Conservation (phyloP, 2,797 vertebrate species). For the Falco naumanni region DNA sequence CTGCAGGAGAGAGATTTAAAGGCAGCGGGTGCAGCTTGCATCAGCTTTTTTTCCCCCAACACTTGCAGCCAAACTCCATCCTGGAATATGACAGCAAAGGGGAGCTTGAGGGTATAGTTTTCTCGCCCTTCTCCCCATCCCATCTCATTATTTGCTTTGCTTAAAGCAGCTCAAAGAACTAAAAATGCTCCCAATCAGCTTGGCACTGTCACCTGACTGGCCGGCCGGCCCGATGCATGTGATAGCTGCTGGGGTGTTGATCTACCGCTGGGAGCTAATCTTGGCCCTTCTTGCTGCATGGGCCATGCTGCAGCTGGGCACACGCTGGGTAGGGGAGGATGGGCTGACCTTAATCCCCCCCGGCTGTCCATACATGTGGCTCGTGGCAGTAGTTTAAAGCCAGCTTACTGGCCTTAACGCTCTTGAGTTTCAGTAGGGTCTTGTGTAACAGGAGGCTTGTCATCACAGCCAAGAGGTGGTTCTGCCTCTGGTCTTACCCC, state of each 20-base stretch:
- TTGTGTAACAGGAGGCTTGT: conserved; percentile 29
- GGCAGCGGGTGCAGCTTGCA: neutral
- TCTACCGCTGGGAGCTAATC: conserved; percentile 18
- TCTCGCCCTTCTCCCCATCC: conserved; percentile 2
- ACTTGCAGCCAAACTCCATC: neutral
- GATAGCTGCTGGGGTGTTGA: neutral
- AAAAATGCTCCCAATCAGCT: conserved; percentile 45
- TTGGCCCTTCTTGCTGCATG: neutral
- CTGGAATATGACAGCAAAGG: neutral
- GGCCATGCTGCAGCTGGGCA: neutral
- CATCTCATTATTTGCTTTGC: conserved; percentile 59
- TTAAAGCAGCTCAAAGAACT: conserved; percentile 55
- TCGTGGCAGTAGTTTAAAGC: neutral
- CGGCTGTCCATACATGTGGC: neutral
- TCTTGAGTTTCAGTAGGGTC: neutral
- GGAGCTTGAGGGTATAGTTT: conserved; percentile 30
- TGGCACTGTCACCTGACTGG: conserved; percentile 1
- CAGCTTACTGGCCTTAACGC: conserved; percentile 58
- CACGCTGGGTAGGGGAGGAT: neutral
- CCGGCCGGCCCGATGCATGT: rapidly evolving
- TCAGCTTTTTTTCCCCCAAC: neutral
- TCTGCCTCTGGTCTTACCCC: neutral
- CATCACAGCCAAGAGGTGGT: rapidly evolving
- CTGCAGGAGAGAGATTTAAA: neutral
- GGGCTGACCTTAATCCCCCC: conserved; percentile 70